These are phyloP conservation scores for Sarcophaga carnaria DNA, from an alignment of 2,888 invertebrate genomes.

Conservation along the genomic window DNA sequence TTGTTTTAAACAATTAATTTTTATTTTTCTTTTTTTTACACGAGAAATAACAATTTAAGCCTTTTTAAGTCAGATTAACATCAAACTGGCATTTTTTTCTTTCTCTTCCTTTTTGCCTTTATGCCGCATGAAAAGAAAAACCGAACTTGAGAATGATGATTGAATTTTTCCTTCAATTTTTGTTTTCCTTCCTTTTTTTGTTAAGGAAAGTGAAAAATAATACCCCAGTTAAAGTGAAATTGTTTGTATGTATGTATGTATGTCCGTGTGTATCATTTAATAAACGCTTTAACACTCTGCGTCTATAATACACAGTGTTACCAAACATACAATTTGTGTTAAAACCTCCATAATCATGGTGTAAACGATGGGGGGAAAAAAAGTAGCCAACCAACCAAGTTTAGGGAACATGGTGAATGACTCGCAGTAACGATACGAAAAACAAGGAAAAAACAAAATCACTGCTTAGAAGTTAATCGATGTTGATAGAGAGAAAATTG, in stretches of 20 bases:
- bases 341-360: slow-evolving; percentile 56
- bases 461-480: slow-evolving; percentile 60
- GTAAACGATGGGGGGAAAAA: neutral
- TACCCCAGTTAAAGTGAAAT: neutral
- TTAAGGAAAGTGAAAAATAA: slow-evolving; percentile 32
- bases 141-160: neutral
- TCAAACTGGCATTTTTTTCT: slow-evolving; percentile 45
- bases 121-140: neutral
- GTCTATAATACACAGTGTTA: slow-evolving; percentile 25
- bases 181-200: neutral
- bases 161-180: slow-evolving; percentile 8
- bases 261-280: neutral
- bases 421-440: slow-evolving; percentile 21
- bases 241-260: neutral
- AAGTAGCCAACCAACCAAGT: slow-evolving; percentile 7
- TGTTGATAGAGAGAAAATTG: slow-evolving; percentile 60
- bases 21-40: neutral
- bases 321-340: slow-evolving; percentile 46
- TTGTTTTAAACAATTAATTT: slow-evolving; percentile 37
- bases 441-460: slow-evolving; percentile 36
- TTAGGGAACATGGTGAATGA: neutral
- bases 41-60: slow-evolving; percentile 62
- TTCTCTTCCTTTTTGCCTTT: too few species aligned
- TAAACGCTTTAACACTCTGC: slow-evolving; percentile 7
- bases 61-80: slow-evolving; percentile 74